Conservation (phyloP, 2,113 vertebrate species). For the Oryzias melastigma region DNA sequence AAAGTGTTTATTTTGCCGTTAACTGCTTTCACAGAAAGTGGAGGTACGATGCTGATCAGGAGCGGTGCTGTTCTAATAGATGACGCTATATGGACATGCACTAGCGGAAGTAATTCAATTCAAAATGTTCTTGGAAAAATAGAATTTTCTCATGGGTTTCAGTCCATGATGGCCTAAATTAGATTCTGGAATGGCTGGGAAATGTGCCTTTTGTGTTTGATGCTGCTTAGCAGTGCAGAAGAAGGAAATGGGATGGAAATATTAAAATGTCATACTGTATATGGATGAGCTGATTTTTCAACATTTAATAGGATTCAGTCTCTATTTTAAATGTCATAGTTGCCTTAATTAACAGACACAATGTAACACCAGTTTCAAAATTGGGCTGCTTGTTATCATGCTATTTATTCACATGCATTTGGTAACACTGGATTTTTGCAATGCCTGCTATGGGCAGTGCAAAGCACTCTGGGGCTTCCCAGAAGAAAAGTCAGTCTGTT, state of each 20-base stretch:
- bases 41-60: slow-evolving; percentile 41
- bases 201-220: slow-evolving; percentile 18
- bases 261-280: slow-evolving; percentile 65
- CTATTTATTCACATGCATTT: slow-evolving; percentile 37
- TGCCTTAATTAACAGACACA: slow-evolving; percentile 64
- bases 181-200: slow-evolving; percentile 15
- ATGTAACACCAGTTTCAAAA: slow-evolving; percentile 40
- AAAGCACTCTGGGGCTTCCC: slow-evolving; percentile 4
- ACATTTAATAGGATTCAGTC: slow-evolving; percentile 62
- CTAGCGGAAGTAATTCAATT: too few species aligned
- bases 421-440: slow-evolving; percentile 16
- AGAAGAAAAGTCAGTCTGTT: too few species aligned
- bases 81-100: slow-evolving; percentile 13
- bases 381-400: slow-evolving; percentile 33
- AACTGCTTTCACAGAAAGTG: slow-evolving; percentile 50
- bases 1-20: slow-evolving; percentile 54
- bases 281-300: slow-evolving; percentile 56
- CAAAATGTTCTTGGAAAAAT: too few species aligned
- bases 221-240: slow-evolving; percentile 40
- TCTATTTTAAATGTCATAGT: slow-evolving; percentile 66
- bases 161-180: slow-evolving; percentile 16
- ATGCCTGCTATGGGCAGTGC: slow-evolving; percentile 21
- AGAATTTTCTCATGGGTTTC: not conserved
- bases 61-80: slow-evolving; percentile 21
- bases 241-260: slow-evolving; percentile 63